A percentile compares a stretch with the other conserved stretches of the same genome.
Conservation (phyloP, 2,797 vertebrate genomes). For the Eulemur mongoz region DNA sequence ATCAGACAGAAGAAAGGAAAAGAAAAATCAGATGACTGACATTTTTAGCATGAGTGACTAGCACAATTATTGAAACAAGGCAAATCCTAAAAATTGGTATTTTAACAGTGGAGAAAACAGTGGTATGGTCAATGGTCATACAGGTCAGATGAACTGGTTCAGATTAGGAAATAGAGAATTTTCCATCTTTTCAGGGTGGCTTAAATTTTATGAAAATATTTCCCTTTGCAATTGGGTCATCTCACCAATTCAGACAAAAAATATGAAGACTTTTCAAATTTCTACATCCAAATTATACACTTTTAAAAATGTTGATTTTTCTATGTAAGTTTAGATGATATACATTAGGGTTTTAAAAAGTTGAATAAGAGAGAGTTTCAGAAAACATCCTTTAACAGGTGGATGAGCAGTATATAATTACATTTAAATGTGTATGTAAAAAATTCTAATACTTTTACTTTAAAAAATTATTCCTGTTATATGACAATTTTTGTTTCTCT, state of each 20-base stretch:
- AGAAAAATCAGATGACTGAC: background rate
- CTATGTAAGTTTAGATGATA: background rate
- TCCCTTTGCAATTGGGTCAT: background rate
- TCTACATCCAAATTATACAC: background rate
- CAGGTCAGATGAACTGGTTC: background rate
- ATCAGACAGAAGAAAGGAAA: background rate
- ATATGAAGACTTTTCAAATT: background rate
- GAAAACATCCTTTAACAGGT: background rate
- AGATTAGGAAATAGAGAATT: background rate
- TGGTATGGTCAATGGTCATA: background rate
- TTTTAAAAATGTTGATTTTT: background rate
- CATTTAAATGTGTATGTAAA: background rate
- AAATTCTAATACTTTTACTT: background rate
- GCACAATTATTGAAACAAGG: background rate
- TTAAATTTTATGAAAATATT: constrained; percentile 20
- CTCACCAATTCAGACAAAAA: background rate
- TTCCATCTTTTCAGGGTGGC: background rate
- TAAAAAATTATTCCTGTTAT: background rate
- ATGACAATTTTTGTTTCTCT: background rate
- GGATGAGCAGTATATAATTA: background rate
- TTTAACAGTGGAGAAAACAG: background rate
- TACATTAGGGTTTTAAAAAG: background rate
- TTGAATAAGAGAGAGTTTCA: background rate
- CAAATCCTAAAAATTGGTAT: background rate
- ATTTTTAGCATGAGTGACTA: background rate